phyloP scores from a whole-genome alignment of 1,140 invertebrate species.

The Scaptomyza montana region DNA sequence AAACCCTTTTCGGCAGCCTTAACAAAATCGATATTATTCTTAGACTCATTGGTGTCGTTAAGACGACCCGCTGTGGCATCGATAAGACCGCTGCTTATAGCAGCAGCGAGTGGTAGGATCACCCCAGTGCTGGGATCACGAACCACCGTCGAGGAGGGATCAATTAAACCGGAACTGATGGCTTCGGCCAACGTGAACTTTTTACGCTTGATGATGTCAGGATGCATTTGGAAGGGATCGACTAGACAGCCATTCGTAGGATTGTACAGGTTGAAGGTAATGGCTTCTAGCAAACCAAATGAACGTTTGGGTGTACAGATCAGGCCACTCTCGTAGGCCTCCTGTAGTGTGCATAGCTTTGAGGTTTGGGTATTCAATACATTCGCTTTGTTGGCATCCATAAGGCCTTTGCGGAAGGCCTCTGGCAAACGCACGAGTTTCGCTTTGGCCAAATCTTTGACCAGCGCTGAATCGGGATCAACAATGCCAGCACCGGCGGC shows the following conservation, averaged over 20 bases:
- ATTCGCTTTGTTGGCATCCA: conserved; percentile 94
- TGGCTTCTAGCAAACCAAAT: conserved; percentile 91
- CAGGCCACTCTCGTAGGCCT: conserved; percentile 90
- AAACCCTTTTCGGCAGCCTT: conserved; percentile 94
- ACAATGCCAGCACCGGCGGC: conserved; percentile 92
- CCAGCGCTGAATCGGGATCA: conserved; percentile 93
- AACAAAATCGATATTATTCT: conserved; percentile 90
- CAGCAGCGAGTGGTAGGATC: conserved; percentile 90
- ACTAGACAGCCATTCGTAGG: conserved; percentile 90
- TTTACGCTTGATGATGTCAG: conserved; percentile 87
- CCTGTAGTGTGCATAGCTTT: conserved; percentile 89
- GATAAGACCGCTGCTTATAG: conserved; percentile 90
- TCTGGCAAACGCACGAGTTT: conserved; percentile 93
- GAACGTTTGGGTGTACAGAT: conserved; percentile 90
- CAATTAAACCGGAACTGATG: conserved; percentile 90
- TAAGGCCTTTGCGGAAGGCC: conserved; percentile 92
- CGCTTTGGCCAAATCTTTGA: conserved; percentile 93
- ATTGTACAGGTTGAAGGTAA: conserved; percentile 93
- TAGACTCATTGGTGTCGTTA: conserved; percentile 87
- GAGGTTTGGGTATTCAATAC: conserved; percentile 92
- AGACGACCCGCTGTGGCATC: conserved; percentile 90
- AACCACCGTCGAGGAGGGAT: conserved; percentile 92
- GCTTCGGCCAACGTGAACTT: conserved; percentile 90
- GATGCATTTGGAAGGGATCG: conserved; percentile 90
- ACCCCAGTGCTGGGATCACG: conserved; percentile 91